Conservation (phyloP, 2,797 vertebrate species). For the Pangasius mekongensis region DNA sequence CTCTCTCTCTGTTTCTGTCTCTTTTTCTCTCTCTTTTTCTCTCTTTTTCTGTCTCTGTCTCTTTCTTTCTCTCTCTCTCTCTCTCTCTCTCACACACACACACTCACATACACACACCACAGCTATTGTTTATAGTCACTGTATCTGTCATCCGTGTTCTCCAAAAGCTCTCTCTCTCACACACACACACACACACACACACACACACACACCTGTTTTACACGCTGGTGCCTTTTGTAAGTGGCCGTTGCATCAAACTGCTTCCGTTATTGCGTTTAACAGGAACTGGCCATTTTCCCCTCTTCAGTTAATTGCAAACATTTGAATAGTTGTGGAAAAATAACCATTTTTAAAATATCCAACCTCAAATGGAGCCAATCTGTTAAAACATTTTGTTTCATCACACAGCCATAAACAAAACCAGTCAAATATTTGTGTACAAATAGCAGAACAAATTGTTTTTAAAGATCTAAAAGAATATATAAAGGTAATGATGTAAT, state of each 20-base stretch:
- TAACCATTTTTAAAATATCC: neutral
- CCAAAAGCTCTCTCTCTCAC: slow-evolving; percentile 31
- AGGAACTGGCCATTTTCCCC: neutral
- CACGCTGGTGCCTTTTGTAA: neutral
- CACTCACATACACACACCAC: slow-evolving; percentile 2
- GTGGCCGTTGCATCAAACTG: neutral
- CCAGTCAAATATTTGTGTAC: neutral
- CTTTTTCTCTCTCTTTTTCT: neutral
- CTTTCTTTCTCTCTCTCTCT: neutral
- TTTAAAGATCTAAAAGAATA: neutral
- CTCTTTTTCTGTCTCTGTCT: neutral
- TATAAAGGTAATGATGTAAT: neutral
- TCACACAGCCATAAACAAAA: neutral
- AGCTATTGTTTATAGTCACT: slow-evolving; percentile 46
- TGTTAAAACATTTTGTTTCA: neutral
- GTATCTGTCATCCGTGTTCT: slow-evolving; percentile 61
- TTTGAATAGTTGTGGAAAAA: neutral
- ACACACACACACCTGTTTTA: neutral
- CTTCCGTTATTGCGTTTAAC: slow-evolving; percentile 15
- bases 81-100: neutral
- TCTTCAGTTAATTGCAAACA: neutral
- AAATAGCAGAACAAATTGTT: neutral
- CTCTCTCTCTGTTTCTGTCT: neutral
- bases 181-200: neutral
- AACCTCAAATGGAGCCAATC: neutral